A percentile compares a stretch with the other conserved stretches of the same genome.
These are phyloP conservation scores for Erinaceus europaeus DNA, from an alignment of 2,113 vertebrate species.

Conservation along the genomic window DNA sequence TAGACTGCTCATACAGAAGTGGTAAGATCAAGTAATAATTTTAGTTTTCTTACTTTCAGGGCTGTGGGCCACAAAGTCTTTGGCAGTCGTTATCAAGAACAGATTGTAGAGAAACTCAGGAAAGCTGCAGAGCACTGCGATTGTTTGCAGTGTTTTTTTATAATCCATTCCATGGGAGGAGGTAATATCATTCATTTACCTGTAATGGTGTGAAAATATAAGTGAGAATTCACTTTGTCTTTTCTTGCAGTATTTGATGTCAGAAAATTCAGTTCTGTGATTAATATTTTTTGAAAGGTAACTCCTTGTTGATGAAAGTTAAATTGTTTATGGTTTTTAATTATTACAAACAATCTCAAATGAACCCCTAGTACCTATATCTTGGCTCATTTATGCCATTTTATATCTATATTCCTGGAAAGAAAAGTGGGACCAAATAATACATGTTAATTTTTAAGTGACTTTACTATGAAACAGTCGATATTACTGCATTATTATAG, in stretches of 20 bases:
- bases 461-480: too few species aligned
- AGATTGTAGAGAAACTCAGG: constrained; percentile 91
- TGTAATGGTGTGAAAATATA: neutral
- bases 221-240: neutral
- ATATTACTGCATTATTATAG: too few species aligned
- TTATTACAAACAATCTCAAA: too few species aligned
- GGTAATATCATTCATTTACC: constrained; percentile 81
- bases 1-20: constrained; percentile 3
- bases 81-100: constrained; percentile 88
- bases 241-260: too few species aligned
- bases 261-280: neutral
- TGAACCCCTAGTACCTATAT: too few species aligned
- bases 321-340: neutral
- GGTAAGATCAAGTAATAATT: constrained; percentile 29
- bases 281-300: constrained; percentile 13
- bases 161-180: constrained; percentile 99
- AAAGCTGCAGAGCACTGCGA: constrained; percentile 93
- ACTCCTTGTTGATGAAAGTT: neutral
- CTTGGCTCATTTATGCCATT: too few species aligned
- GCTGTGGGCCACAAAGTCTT: constrained; percentile 93
- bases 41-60: constrained; percentile 80
- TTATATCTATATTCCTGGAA: too few species aligned
- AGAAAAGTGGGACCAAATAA: too few species aligned
- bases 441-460: too few species aligned
- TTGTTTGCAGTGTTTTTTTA: constrained; percentile 96